Conservation (phyloP, 2,888 invertebrate species). For the Lottia scabra region DNA sequence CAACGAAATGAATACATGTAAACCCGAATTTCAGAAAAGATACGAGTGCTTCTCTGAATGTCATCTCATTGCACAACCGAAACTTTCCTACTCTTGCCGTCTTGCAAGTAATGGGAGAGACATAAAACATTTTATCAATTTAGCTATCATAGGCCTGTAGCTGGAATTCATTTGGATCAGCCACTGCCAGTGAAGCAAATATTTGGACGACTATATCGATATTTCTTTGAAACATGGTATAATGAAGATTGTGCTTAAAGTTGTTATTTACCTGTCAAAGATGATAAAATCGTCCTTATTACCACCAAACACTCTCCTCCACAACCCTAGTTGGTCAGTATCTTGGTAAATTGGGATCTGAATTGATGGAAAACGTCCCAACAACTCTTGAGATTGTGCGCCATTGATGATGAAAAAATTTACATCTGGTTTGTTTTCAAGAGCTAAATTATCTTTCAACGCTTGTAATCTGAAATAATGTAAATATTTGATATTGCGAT, state of each 20-base stretch:
- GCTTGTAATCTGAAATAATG: conserved; percentile 46
- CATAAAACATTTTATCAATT: no score
- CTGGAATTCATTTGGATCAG: no score
- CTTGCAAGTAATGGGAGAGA: no score
- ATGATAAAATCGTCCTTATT: conserved; percentile 63
- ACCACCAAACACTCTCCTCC: conserved; percentile 46
- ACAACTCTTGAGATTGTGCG: conserved; percentile 35
- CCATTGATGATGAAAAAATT: conserved; percentile 58
- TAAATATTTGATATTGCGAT: neutral
- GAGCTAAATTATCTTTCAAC: conserved; percentile 36
- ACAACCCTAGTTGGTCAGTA: conserved; percentile 46
- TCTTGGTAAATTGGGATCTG: conserved; percentile 60
- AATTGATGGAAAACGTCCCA: conserved; percentile 28
- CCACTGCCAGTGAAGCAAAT: no score
- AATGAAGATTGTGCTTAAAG: no score
- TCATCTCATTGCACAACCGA: no score
- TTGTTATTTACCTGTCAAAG: conserved; percentile 57
- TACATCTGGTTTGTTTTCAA: conserved; percentile 43
- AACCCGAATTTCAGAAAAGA: neutral
- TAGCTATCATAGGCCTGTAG: no score
- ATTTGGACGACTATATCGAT: no score
- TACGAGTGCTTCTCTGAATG: no score
- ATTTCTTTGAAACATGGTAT: no score
- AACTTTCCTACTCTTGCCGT: no score
- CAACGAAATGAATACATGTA: no score